These are phyloP conservation scores for Pteronotus mesoamericanus DNA, from an alignment of 2,797 vertebrate species.

Conservation along the genomic window DNA sequence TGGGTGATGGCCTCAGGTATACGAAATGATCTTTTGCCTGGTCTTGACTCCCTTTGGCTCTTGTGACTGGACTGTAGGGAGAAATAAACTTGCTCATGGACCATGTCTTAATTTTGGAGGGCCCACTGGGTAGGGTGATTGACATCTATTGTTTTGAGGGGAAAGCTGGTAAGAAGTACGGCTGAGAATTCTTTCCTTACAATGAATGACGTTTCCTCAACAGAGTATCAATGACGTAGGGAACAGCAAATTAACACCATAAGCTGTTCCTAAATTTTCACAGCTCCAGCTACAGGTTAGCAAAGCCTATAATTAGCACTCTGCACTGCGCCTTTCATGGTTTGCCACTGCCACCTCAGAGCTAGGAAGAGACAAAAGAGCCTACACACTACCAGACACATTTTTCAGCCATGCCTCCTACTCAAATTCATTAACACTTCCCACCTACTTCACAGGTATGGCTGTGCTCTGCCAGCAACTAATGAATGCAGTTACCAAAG, in stretches of 20 bases:
- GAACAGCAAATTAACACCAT: slow-evolving; percentile 36
- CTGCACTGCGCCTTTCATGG: not conserved
- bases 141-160: not conserved
- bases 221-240: not conserved
- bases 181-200: not conserved
- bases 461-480: not conserved
- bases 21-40: not conserved
- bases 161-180: not conserved
- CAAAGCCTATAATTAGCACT: not conserved
- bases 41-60: not conserved
- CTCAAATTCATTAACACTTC: slow-evolving; percentile 36
- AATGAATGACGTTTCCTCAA: not conserved
- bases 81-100: not conserved
- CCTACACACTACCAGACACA: not conserved
- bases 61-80: not conserved
- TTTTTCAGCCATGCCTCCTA: not conserved
- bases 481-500: not conserved
- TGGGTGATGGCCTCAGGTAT: not conserved
- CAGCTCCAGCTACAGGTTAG: not conserved
- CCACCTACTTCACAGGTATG: not conserved
- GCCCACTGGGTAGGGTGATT: not conserved
- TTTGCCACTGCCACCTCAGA: not conserved
- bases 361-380: slow-evolving; percentile 2
- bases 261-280: not conserved
- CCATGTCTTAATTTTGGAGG: not conserved